Evolutionary conservation across 2,888 invertebrate species (phyloP).

Genomic region (Pristionchus maxplancki): DNA sequence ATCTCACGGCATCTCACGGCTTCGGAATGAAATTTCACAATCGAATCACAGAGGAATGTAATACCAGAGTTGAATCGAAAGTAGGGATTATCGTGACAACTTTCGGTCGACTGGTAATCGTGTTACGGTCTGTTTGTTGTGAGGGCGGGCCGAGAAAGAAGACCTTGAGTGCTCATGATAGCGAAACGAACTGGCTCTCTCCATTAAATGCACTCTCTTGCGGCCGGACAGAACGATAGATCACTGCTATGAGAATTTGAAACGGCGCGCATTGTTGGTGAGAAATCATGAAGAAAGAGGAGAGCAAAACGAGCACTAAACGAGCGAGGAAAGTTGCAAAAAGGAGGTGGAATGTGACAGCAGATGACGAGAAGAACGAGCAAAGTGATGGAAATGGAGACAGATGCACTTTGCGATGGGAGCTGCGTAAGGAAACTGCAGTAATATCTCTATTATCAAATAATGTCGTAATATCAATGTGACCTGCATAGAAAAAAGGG

Average conservation of each 20-base stretch:
- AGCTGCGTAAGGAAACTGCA: too few species aligned
- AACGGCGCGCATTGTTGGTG: too few species aligned
- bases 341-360: slow-evolving; percentile 12
- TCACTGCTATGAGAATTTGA: too few species aligned
- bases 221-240: not conserved
- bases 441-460: too few species aligned
- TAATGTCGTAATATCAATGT: too few species aligned
- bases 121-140: slow-evolving; percentile 24
- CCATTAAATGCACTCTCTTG: not conserved
- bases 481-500: too few species aligned
- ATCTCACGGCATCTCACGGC: too few species aligned
- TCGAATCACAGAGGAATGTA: too few species aligned
- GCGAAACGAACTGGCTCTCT: not conserved
- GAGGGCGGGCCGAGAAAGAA: not conserved
- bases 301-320: too few species aligned
- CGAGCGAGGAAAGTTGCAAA: not conserved
- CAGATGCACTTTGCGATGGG: not conserved
- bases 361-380: not conserved
- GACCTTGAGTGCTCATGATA: slow-evolving; percentile 21
- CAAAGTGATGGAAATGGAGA: not conserved
- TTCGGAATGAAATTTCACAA: too few species aligned
- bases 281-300: too few species aligned
- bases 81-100: not conserved
- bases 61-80: not conserved
- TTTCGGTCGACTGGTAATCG: slow-evolving; percentile 8